phyloP scores from a whole-genome alignment of 2,797 vertebrate genomes.

The Manis javanica region DNA sequence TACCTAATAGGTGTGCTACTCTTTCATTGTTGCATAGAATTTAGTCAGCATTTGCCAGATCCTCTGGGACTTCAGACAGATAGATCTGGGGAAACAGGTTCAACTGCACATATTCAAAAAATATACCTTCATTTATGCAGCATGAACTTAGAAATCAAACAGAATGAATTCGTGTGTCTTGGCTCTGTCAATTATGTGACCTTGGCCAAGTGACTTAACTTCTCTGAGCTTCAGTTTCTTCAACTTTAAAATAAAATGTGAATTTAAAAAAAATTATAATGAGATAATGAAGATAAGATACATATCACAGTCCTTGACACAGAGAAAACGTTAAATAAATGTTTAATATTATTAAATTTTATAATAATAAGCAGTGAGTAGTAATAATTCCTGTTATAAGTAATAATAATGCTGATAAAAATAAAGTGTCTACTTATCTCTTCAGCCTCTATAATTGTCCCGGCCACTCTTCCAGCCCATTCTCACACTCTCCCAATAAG shows the following conservation, averaged over 20 bases:
- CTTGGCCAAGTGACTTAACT: neutral
- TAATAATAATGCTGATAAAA: neutral
- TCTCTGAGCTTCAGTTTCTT: conserved; percentile 16
- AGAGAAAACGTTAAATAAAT: neutral
- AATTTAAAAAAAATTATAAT: neutral
- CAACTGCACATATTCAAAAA: neutral
- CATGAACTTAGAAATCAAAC: neutral
- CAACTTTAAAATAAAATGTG: neutral
- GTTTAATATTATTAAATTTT: neutral
- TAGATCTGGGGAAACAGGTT: neutral
- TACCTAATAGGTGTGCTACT: neutral
- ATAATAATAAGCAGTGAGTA: neutral
- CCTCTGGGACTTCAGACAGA: neutral
- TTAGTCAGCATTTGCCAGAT: conserved; percentile 7
- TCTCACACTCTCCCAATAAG: neutral
- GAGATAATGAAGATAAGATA: neutral
- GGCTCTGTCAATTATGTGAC: neutral
- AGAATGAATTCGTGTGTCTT: neutral
- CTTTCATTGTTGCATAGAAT: neutral
- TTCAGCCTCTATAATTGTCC: neutral
- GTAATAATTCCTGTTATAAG: neutral
- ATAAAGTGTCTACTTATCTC: neutral
- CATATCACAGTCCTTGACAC: neutral
- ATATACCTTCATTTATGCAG: neutral
- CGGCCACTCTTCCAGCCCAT: neutral